These are phyloP conservation scores for Melipona beecheii DNA, from an alignment of 2,888 invertebrate genomes.

Conservation along the genomic window DNA sequence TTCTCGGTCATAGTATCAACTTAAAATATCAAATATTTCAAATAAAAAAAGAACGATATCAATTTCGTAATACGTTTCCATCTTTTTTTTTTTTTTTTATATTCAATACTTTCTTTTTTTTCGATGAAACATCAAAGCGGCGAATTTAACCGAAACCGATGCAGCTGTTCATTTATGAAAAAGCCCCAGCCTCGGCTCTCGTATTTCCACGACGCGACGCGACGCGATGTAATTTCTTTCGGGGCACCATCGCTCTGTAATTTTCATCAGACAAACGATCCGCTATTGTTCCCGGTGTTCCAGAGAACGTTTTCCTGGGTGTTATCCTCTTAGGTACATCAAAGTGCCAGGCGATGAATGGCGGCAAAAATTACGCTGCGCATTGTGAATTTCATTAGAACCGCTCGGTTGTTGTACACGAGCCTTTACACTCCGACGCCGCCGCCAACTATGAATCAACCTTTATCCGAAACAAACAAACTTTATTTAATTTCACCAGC, in stretches of 20 bases:
- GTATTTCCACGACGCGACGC: conserved; percentile 17
- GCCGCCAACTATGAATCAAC: conserved; percentile 10
- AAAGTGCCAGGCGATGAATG: conserved; percentile 45
- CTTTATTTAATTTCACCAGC: neutral
- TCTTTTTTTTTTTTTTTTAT: neutral
- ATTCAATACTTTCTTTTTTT: neutral
- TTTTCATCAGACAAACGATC: conserved; percentile 56
- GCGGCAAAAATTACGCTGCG: conserved; percentile 42
- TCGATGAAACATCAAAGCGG: conserved; percentile 8
- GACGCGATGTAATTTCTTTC: conserved; percentile 50
- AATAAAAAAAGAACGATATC: neutral
- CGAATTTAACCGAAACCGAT: conserved; percentile 43
- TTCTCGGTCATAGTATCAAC: neutral
- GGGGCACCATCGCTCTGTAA: conserved; percentile 45
- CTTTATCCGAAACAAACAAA: conserved; percentile 1
- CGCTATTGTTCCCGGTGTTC: conserved; percentile 41
- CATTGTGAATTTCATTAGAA: conserved; percentile 47
- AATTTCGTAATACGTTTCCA: neutral
- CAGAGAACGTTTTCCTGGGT: conserved; percentile 41
- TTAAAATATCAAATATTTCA: conserved; percentile 3
- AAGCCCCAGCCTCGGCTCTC: conserved; percentile 22
- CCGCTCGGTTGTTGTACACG: neutral
- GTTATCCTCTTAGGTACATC: conserved; percentile 50
- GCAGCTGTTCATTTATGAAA: conserved; percentile 52
- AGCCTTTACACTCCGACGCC: neutral